Percentiles rank a stretch among this genome's conserved stretches.
Conservation (phyloP, 2,113 vertebrate species). For the Alces alces region DNA sequence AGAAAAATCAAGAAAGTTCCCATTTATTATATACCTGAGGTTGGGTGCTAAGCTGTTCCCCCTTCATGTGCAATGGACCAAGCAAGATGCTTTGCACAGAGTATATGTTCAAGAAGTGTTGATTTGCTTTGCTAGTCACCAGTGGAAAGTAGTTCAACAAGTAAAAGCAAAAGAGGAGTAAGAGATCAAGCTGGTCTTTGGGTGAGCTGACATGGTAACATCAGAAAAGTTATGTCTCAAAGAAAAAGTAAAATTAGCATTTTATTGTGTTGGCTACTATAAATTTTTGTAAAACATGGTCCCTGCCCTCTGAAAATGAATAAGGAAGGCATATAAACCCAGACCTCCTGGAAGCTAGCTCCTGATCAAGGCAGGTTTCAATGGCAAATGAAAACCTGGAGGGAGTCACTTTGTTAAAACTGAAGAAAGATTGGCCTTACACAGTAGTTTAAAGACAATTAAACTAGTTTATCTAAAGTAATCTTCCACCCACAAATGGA, state of each 20-base stretch:
- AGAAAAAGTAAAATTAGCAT: neutral
- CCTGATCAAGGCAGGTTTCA: neutral
- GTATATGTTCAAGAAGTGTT: neutral
- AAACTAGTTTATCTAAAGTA: neutral
- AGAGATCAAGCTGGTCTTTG: neutral
- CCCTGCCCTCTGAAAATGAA: neutral
- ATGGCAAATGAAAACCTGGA: neutral
- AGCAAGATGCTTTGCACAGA: neutral
- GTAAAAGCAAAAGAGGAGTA: neutral
- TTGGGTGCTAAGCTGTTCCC: neutral
- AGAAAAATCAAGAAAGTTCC: neutral
- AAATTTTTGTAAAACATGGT: neutral
- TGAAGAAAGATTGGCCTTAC: neutral
- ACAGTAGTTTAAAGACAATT: neutral
- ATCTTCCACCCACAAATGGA: neutral
- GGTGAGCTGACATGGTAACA: neutral
- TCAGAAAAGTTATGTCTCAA: neutral
- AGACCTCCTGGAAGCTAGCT: neutral
- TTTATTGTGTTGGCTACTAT: neutral
- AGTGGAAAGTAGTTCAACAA: neutral
- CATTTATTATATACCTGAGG: neutral
- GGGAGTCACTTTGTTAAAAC: neutral
- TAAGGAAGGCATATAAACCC: neutral
- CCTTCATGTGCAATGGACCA: neutral
- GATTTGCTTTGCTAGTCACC: neutral